Evolutionary conservation across 2,113 vertebrate species (phyloP).

Genomic region (Gambusia holbrooki): DNA sequence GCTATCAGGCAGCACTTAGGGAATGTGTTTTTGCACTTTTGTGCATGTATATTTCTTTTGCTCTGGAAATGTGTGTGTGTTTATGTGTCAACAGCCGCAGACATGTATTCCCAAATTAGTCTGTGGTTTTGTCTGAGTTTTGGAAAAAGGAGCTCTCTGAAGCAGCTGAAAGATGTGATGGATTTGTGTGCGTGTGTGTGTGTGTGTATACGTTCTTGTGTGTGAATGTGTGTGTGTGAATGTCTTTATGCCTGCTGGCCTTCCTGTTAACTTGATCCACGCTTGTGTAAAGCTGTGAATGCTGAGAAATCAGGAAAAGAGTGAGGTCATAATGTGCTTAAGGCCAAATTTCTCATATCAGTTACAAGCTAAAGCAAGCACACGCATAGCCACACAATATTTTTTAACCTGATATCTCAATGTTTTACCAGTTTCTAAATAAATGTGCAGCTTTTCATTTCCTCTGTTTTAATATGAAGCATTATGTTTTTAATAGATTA

Average conservation of each 20-base stretch:
- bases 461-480: neutral
- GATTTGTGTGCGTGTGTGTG: conserved; percentile 36
- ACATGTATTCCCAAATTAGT: conserved; percentile 64
- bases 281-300: conserved; percentile 61
- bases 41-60: conserved; percentile 35
- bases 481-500: no score
- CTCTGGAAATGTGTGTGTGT: conserved; percentile 51
- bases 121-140: conserved; percentile 61
- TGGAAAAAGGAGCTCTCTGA: conserved; percentile 55
- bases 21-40: conserved; percentile 34
- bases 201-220: neutral
- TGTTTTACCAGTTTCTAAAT: conserved; percentile 5
- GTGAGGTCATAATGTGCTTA: conserved; percentile 65
- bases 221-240: neutral
- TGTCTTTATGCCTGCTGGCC: conserved; percentile 22
- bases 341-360: conserved; percentile 63
- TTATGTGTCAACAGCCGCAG: conserved; percentile 66
- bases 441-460: neutral
- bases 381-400: conserved; percentile 12
- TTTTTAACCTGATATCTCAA: neutral
- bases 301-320: conserved; percentile 62
- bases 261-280: conserved; percentile 53
- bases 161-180: conserved; percentile 61
- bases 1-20: conserved; percentile 56
- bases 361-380: conserved; percentile 38